Evolutionary conservation across 2,888 invertebrate genomes (phyloP), one percentile per base, ranked within the genome.

Genomic region (Drosophila kanekoi): DNA sequence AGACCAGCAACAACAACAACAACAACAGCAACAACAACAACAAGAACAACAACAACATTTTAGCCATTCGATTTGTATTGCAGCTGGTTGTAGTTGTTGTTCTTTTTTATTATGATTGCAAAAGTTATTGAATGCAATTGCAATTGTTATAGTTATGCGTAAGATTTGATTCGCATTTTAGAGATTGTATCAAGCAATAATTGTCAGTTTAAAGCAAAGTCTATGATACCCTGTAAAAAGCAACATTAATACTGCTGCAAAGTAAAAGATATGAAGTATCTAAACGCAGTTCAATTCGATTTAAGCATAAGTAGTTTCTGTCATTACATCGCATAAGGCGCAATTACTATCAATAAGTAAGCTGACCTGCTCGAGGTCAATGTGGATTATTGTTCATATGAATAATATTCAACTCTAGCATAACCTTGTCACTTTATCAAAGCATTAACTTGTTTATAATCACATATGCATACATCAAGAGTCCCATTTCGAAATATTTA

Each of bases 21-120:
- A 57, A 23, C 1, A 33, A 44, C 52, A 57, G 18, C 59, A 65
- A n/a, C 43, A 41, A 23, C 37, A 37, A 37, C 37, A 51, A 10
- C 35, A 20, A 5, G 1, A 33, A 44, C 52, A 57, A 23, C 1
- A 33, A 44, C 52, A 57, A 23, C 59, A 65, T 65, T 68, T 63
- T 66, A 67, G 61, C 66, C 76, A 83, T 78, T 86, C 44, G 73
- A 78, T 83, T 86, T 76, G 78, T 57, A 62, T 64, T 68, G 63
- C 81, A 72, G 62, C 57, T 62, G 75, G 51, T 41, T 61, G 51
- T 51, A 68, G 60, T 81, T 76, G 59, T 38, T 63, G 33, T 33
- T 56, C 28, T 54, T 62, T 79, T 65, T 82, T 77, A 70, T 69
- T 56, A 70, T 76, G 60, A 79, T 66, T 79, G 77, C 69, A 63